Percentiles rank a stretch among this genome's conserved stretches.
phyloP scores from a whole-genome alignment of 2,797 vertebrate species.

The Poecilia gillii region DNA sequence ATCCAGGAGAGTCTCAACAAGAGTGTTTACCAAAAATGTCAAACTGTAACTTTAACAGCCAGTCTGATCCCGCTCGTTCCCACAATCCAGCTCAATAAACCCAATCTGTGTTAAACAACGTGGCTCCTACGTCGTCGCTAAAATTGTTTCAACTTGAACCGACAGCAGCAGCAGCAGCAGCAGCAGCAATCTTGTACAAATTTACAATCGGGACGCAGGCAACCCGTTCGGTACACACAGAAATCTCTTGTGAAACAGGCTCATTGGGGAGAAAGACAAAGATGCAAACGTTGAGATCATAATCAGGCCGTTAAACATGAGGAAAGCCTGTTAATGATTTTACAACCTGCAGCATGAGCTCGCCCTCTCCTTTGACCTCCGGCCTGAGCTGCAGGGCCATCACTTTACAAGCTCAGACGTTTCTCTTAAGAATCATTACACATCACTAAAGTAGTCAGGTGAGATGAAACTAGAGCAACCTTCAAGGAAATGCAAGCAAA shows the following conservation, averaged over 20 bases:
- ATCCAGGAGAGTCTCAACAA: slow-evolving; percentile 9
- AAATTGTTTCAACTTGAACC: not conserved
- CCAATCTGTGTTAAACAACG: not conserved
- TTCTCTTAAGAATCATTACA: slow-evolving; percentile 29
- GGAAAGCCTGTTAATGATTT: slow-evolving; percentile 19
- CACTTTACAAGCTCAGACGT: slow-evolving; percentile 9
- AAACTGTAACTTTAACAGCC: not conserved
- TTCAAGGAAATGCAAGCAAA: slow-evolving; percentile 9
- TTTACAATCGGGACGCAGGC: not conserved
- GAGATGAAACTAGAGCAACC: slow-evolving; percentile 12
- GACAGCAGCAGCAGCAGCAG: not conserved
- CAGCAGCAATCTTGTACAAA: not conserved
- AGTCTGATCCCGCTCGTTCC: not conserved
- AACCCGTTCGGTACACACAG: not conserved
- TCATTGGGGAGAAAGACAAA: not conserved
- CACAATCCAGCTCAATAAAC: slow-evolving; percentile 27
- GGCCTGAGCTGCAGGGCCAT: slow-evolving; percentile 23
- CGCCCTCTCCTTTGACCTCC: slow-evolving; percentile 23
- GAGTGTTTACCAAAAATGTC: not conserved
- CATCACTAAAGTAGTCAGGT: slow-evolving; percentile 29
- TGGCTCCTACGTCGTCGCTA: not conserved
- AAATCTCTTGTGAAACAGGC: slow-evolving; percentile 16
- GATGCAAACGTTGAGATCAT: not conserved
- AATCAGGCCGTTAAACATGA: not conserved
- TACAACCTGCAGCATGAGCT: slow-evolving; percentile 6